A percentile compares a stretch with the other conserved stretches of the same genome.
Conservation (phyloP, 2,797 vertebrate species). For the Cossypha niveicapilla region DNA sequence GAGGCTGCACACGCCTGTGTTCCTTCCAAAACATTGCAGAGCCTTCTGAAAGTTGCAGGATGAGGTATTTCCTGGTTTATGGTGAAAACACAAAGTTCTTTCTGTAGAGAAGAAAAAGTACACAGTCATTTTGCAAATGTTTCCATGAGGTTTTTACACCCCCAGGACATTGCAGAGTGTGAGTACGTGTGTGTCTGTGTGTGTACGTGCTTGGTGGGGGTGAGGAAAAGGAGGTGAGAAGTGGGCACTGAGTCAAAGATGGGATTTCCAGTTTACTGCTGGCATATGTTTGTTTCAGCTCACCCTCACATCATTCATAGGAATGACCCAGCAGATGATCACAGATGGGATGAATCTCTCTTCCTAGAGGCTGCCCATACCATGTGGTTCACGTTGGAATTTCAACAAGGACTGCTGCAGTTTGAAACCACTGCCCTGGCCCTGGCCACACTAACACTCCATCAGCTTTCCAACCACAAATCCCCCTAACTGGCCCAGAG, state of each 20-base stretch:
- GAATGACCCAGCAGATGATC: background rate
- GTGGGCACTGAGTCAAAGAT: background rate
- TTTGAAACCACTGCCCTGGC: background rate
- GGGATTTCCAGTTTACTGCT: background rate
- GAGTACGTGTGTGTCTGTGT: rapidly evolving
- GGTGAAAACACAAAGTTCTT: background rate
- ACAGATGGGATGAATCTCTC: background rate
- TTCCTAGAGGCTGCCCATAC: background rate
- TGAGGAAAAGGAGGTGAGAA: background rate
- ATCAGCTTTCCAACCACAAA: background rate
- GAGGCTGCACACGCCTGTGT: rapidly evolving
- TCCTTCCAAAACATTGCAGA: background rate
- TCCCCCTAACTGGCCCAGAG: background rate
- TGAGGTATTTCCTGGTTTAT: background rate
- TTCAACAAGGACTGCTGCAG: background rate
- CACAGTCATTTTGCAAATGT: background rate
- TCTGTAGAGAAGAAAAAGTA: background rate
- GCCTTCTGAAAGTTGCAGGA: background rate
- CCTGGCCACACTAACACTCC: too few relatives aligned
- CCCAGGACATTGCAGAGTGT: background rate
- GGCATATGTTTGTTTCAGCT: background rate
- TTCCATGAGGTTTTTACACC: background rate
- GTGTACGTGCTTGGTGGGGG: rapidly evolving
- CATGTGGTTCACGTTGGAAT: background rate
- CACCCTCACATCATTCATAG: background rate